Evolutionary conservation across 2,888 invertebrate species (phyloP), one percentile per base, ranked within the genome.

Genomic region (Platypus cylindrus): DNA sequence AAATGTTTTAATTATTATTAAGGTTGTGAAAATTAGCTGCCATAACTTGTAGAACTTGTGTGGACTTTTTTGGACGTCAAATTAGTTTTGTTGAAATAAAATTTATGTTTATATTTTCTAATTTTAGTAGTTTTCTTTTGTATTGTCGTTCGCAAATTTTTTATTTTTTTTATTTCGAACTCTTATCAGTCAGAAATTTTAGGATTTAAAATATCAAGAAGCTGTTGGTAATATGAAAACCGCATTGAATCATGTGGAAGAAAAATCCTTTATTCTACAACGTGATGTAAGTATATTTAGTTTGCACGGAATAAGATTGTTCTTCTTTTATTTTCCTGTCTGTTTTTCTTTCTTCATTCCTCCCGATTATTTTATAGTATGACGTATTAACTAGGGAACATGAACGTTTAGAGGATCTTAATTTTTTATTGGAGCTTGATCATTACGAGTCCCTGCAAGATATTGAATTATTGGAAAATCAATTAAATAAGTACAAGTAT

Each of bases 361-460:
- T n/a, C n/a, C n/a, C n/a, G n/a, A n/a, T n/a, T 9, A 20, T 24
- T 31, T 36, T 36, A 18, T 27, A 39, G 39, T 30, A 23, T 8
- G 26, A 32, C 25, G 27, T 29, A 8, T 25, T 36, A 16, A 22
- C 17, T 20, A 20, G 22, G 12, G 45, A 43, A 30, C 44, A 46
- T 20, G 44, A 43, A 29, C 23, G 40, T 26, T 37, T 62, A 18
- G 50, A 54, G 45, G 59, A 63, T 28, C 38, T 53, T 15, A 59
- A 56, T 45, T 53, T 59, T 22, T 47, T 51, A 23, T 41, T 61
- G 18, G 61, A 61, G 51, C 48, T 59, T n/a, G 54, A 54, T 14
- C 54, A 59, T 35, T 58, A 58, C 36, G 49, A 54, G 33, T 52
- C 47, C 30, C 39, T 56, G 8, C 60, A 61, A 43, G 61, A 62